These are phyloP conservation scores for Crotophaga sulcirostris DNA, from an alignment of 2,113 vertebrate genomes.

Conservation along the genomic window DNA sequence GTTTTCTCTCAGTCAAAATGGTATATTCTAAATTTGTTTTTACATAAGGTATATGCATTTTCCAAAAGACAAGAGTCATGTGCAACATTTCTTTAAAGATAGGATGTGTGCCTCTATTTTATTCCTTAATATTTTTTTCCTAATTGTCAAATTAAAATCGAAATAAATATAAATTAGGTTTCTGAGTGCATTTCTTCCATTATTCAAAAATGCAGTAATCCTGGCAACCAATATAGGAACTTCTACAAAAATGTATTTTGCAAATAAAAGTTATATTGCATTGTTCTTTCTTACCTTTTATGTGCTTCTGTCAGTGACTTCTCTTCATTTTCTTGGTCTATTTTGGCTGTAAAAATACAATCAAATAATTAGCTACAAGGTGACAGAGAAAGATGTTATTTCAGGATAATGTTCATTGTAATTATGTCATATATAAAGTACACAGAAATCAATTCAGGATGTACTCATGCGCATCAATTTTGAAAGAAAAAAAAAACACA, in stretches of 20 bases:
- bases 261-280: background rate
- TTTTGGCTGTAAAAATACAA: constrained; percentile 83
- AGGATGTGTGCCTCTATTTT: background rate
- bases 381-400: background rate
- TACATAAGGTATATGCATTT: background rate
- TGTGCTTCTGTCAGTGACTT: constrained; percentile 84
- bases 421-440: background rate
- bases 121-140: background rate
- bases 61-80: background rate
- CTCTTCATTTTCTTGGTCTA: constrained; percentile 89
- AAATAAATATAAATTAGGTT: background rate
- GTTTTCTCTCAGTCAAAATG: background rate
- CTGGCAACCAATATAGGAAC: background rate
- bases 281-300: constrained; percentile 82
- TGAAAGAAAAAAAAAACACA: background rate
- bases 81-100: background rate
- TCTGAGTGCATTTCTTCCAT: background rate
- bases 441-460: background rate
- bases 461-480: background rate
- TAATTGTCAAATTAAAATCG: background rate
- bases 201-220: background rate
- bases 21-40: background rate
- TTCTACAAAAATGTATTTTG: background rate
- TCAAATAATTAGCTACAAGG: background rate
- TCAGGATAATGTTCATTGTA: background rate